These are phyloP conservation scores for Temnothorax curvispinosus DNA, from an alignment of 1,140 invertebrate species.

Conservation along the genomic window DNA sequence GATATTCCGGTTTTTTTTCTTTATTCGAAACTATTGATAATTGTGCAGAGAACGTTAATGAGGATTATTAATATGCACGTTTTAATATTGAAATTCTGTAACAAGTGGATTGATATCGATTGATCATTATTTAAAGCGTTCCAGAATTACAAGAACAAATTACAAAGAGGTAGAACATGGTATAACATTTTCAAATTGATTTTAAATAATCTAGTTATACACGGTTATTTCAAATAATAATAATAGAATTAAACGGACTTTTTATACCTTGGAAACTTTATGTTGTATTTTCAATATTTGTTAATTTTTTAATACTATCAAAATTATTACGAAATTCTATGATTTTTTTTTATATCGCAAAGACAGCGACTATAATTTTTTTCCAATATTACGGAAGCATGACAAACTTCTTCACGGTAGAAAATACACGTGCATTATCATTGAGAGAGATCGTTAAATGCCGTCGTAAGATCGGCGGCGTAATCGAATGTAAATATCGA, in stretches of 20 bases:
- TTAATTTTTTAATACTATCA: not conserved
- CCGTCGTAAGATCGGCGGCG: not conserved
- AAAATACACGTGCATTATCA: not conserved
- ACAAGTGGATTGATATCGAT: constrained; percentile 2
- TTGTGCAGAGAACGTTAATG: constrained; percentile 10
- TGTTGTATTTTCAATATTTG: not conserved
- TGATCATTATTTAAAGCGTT: constrained; percentile 24
- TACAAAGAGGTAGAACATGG: not conserved
- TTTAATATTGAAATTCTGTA: constrained; percentile 38
- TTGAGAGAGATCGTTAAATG: not conserved
- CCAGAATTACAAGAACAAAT: not conserved
- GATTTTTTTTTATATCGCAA: not conserved
- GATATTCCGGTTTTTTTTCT: not conserved
- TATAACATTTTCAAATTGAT: not conserved
- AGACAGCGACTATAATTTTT: not conserved
- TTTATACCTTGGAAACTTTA: not conserved
- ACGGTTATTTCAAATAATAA: not conserved
- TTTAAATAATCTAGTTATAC: constrained; percentile 9
- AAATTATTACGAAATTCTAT: not conserved
- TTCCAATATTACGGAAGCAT: not conserved
- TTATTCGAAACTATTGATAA: not conserved
- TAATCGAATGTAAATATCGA: constrained; percentile 40
- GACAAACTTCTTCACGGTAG: not conserved
- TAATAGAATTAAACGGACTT: not conserved
- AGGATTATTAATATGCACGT: constrained; percentile 5